Evolutionary conservation across 2,888 invertebrate genomes (phyloP), one percentile per base, ranked within the genome.

Genomic region (Spicauda simplicius): DNA sequence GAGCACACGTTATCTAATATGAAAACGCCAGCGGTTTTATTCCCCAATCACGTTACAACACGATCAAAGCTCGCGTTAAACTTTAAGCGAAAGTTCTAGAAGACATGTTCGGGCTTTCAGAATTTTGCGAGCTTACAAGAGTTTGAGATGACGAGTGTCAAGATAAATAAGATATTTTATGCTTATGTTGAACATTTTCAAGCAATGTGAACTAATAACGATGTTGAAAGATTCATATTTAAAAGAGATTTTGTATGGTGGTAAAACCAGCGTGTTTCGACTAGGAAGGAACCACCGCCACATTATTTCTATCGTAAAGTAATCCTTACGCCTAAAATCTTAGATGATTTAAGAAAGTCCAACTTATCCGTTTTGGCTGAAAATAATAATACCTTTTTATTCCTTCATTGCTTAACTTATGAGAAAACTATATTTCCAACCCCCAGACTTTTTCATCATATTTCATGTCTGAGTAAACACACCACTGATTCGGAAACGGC

Each of bases 1-100:
- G 30, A 59, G 30, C 53, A 30, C 3, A 5, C 37, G 53, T 41
- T 53, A 59, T 59, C 53, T 65, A 54, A 59, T 54, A 65, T 65
- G 58, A 58, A 58, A 58, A 65, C 53, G 18, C 59, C 64, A 41
- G 52, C 53, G 64, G 65, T 65, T 65, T n/a, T 59, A 59, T 65
- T 65, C 59, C 59, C 59, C 65, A 65, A 65, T 65, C 65, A 65
- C 65, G 59, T 54, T 65, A 53, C 45, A 64, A 65, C 54, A 18
- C 58, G 65, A 59, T 59, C 58, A 59, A 54, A 65, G 59, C 65
- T 65, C 65, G 53, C 54, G 53, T 59, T 53, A 59, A 65, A 65
- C 65, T 65, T 65, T 33, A 60, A 60, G 20, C 48, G 55, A 59
- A 60, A 66, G 55, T 66, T 66, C 60, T 55, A 66, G 65, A 59